Percentiles rank a stretch among this genome's conserved stretches.
Evolutionary conservation across 2,888 invertebrate genomes (phyloP).

Genomic region (Plemyria rubiginata): DNA sequence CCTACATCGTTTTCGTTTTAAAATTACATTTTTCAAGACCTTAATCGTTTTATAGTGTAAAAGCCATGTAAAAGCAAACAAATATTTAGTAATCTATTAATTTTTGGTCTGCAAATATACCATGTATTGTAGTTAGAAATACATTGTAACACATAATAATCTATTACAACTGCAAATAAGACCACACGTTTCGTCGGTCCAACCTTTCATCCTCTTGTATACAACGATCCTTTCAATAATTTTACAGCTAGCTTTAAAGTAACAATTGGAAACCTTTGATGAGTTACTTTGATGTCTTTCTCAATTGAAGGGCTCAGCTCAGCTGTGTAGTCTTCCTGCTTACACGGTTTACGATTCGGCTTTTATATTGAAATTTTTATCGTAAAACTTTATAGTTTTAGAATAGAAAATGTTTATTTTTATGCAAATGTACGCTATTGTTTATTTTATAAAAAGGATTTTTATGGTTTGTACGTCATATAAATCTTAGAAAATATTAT

Average conservation of each 20-base stretch:
- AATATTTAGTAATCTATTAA: too few species aligned
- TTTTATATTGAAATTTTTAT: conserved; percentile 32
- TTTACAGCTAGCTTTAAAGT: conserved; percentile 28
- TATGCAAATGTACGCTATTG: conserved; percentile 5
- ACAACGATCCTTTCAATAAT: conserved; percentile 27
- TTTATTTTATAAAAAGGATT: conserved; percentile 6
- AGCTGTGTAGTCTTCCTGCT: conserved; percentile 20
- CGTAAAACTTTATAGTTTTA: conserved; percentile 22
- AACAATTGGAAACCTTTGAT: conserved; percentile 35
- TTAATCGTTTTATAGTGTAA: too few species aligned
- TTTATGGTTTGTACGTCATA: neutral
- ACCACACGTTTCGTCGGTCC: conserved; percentile 18
- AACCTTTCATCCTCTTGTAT: conserved; percentile 26
- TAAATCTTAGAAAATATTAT: neutral
- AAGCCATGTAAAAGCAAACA: too few species aligned
- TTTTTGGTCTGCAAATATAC: too few species aligned
- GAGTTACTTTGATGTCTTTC: conserved; percentile 36
- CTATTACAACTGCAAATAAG: conserved; percentile 21
- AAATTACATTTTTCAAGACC: too few species aligned
- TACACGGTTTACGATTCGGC: conserved; percentile 25
- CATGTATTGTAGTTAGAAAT: too few species aligned
- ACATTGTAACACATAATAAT: conserved; percentile 13
- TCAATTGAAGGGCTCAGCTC: conserved; percentile 28
- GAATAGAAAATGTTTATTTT: conserved; percentile 13
- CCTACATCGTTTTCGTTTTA: too few species aligned